Base-by-base conservation (phyloP, 2,113 vertebrate species). In the Oncorhynchus gorbuscha region DNA sequence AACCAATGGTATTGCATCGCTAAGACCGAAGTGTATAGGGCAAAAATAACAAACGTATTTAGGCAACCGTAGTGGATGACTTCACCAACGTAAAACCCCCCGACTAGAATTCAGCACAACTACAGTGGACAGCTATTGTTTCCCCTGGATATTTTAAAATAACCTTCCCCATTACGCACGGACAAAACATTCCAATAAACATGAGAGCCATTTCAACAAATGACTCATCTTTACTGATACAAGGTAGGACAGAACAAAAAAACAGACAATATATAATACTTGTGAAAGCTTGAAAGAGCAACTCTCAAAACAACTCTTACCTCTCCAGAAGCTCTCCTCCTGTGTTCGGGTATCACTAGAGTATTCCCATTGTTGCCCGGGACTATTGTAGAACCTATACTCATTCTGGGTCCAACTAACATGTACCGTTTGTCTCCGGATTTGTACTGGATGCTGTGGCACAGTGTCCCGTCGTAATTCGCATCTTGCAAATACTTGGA, bases 331-430 rank as follows among this genome's bases (percentile, higher is more conserved):
- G 67, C 3, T 26, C 24, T 14, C 1, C 48, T 61, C 51, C 74
- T 72, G 48, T 61, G 59, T 5, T 71, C 79, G 1, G 79, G 16
- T 35, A 80, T 5, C 69, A 80, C 74, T 5, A 80, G 73, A 61
- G 79, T 80, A 76, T 80, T 80, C 1, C 79, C 69, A 68, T 80
- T 80, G 65, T 70, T 80, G 13, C 79, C 74, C 13, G 70, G 78
- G 16, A 71, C 78, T 4, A 71, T 71, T n/a, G 73, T 71, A 75
- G 78, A 79, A 58, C 81, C 73, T 32, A 82, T 76, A 83, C 77
- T 83, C 77, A 71, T 79, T 76, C 74, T 79, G 71, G 81, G 77
- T 70, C 77, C 77, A 62, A 82, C 77, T 66, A 81, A 69, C 79
- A 81, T 81, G 79, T 81, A 81, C 11, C 75, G 79, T 48, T 81